These are phyloP conservation scores for Fukomys damarensis DNA, from an alignment of 2,113 vertebrate genomes.

Conservation along the genomic window DNA sequence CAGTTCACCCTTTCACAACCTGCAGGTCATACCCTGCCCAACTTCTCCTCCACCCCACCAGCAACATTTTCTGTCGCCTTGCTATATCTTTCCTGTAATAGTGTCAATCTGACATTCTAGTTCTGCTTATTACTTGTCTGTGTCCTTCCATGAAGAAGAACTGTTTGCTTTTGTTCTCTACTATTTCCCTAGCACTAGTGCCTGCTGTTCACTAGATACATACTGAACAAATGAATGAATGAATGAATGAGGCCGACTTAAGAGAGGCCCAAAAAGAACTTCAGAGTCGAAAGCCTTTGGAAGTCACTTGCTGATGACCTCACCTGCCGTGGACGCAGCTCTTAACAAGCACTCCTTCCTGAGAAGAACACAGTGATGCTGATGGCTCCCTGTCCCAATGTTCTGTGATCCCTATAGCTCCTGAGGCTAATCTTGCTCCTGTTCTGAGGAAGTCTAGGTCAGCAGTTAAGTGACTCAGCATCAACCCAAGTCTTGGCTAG, in stretches of 20 bases:
- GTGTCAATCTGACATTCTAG: not conserved
- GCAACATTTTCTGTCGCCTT: not conserved
- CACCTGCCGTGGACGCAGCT: too few relatives aligned
- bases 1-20: not conserved
- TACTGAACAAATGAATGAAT: not conserved
- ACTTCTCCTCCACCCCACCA: accelerated
- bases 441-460: not conserved
- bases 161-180: conserved; percentile 15
- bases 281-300: not conserved
- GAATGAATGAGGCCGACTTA: not conserved
- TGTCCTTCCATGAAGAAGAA: not conserved
- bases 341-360: not conserved
- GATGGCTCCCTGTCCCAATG: not conserved
- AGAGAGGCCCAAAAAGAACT: not conserved
- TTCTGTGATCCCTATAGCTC: not conserved
- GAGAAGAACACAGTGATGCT: too few relatives aligned
- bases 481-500: not conserved
- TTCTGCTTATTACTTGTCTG: not conserved
- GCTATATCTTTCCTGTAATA: not conserved
- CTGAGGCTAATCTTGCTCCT: not conserved
- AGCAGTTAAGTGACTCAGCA: not conserved
- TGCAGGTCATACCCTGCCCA: not conserved
- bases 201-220: not conserved
- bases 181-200: not conserved
- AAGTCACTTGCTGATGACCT: not conserved